phyloP scores from a whole-genome alignment of 2,888 invertebrate species.

The Phalangium opilio region DNA sequence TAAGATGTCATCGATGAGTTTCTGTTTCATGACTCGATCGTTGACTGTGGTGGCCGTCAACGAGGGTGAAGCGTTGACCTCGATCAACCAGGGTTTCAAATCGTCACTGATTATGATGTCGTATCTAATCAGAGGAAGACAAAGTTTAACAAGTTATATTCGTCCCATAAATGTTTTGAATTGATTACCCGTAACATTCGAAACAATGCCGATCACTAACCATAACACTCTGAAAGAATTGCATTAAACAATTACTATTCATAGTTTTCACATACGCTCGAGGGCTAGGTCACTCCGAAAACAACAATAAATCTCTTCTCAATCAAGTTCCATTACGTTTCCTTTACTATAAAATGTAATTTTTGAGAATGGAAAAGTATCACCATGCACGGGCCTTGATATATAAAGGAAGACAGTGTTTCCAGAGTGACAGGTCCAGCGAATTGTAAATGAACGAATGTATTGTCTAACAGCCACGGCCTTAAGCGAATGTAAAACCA shows the following conservation, averaged over 20 bases:
- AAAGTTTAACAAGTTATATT: conserved; percentile 2
- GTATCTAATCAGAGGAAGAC: conserved; percentile 38
- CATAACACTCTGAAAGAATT: conserved; percentile 45
- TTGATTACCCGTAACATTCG: conserved; percentile 76
- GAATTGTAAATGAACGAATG: too few relatives aligned
- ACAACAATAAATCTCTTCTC: too few relatives aligned
- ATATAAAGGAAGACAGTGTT: too few relatives aligned
- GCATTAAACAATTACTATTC: too few relatives aligned
- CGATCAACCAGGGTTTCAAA: conserved; percentile 60
- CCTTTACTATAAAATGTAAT: too few relatives aligned
- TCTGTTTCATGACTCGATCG: conserved; percentile 82
- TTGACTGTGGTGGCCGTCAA: conserved; percentile 85
- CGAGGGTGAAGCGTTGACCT: conserved; percentile 91
- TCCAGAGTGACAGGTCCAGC: too few relatives aligned
- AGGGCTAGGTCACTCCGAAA: too few relatives aligned
- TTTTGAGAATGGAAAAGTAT: too few relatives aligned
- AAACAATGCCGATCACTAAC: conserved; percentile 83
- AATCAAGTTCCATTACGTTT: too few relatives aligned
- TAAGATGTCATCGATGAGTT: conserved; percentile 80
- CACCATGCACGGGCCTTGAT: too few relatives aligned
- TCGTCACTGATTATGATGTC: conserved; percentile 91
- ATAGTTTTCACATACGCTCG: too few relatives aligned
- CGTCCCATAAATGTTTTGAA: too few relatives aligned
- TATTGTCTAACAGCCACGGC: conserved; percentile 57
- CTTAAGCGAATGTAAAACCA: conserved; percentile 81